These are phyloP conservation scores for Poeciliopsis infans DNA, from an alignment of 2,797 vertebrate species.

Conservation along the genomic window DNA sequence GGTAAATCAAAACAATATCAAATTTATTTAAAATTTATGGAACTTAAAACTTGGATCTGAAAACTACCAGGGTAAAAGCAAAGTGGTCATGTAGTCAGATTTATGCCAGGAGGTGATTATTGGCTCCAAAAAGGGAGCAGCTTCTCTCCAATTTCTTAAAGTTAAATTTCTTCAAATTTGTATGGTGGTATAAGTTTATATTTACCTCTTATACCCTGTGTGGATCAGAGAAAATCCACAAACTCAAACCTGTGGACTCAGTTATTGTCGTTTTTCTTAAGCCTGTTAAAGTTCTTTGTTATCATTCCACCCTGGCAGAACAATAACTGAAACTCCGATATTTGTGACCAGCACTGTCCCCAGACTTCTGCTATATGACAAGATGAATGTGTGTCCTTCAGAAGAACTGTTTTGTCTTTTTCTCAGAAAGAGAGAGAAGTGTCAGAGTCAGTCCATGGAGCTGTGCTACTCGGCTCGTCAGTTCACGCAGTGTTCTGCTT, in stretches of 20 bases:
- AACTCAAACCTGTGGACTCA: background rate
- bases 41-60: background rate
- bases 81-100: background rate
- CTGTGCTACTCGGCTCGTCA: slow-evolving; percentile 9
- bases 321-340: background rate
- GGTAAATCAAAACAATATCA: slow-evolving; percentile 6
- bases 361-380: background rate
- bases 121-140: background rate
- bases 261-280: background rate
- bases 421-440: slow-evolving; percentile 8
- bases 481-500: slow-evolving; percentile 20
- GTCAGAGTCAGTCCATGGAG: slow-evolving; percentile 14
- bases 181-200: background rate
- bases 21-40: background rate
- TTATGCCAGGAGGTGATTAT: no score
- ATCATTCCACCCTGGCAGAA: background rate
- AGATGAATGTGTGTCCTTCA: slow-evolving; percentile 10
- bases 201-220: background rate
- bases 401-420: slow-evolving; percentile 11
- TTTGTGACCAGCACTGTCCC: background rate
- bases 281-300: background rate
- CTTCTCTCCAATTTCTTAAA: background rate
- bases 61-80: background rate
- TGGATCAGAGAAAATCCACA: background rate
- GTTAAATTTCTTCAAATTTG: background rate